phyloP scores from a whole-genome alignment of 1,140 invertebrate species.

The Drosophila busckii region DNA sequence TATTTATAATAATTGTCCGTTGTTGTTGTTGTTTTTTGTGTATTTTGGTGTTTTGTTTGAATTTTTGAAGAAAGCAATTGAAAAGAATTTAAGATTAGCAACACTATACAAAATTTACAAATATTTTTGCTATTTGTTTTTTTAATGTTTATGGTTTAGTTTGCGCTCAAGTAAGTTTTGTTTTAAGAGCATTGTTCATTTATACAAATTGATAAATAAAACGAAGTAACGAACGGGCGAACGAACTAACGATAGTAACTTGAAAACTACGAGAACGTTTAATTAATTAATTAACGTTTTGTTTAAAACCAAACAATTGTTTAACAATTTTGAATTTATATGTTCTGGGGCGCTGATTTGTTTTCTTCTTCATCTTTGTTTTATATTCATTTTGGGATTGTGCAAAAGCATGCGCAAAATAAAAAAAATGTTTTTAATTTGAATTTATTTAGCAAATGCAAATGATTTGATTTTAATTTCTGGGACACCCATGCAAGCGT shows the following conservation, averaged over 20 bases:
- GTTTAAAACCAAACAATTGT: background rate
- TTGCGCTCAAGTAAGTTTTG: slow-evolving; percentile 12
- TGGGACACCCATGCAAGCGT: too few relatives aligned
- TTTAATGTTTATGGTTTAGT: slow-evolving; percentile 16
- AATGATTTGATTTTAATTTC: slow-evolving; percentile 4
- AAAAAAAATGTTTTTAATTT: background rate
- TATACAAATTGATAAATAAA: slow-evolving; percentile 48
- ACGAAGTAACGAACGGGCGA: slow-evolving; percentile 38
- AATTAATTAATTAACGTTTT: too few relatives aligned
- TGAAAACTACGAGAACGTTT: slow-evolving; percentile 57
- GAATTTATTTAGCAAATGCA: too few relatives aligned
- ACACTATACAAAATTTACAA: slow-evolving; percentile 39
- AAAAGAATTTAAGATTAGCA: slow-evolving; percentile 50
- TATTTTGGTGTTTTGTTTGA: slow-evolving; percentile 37
- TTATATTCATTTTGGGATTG: slow-evolving; percentile 1
- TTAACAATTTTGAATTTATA: background rate
- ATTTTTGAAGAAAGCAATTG: slow-evolving; percentile 48
- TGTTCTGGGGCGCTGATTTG: too few relatives aligned
- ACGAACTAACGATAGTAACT: slow-evolving; percentile 49
- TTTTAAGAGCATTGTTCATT: slow-evolving; percentile 15
- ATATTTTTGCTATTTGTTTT: slow-evolving; percentile 22
- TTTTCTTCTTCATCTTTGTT: background rate
- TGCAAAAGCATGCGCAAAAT: slow-evolving; percentile 24
- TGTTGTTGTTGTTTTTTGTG: slow-evolving; percentile 34
- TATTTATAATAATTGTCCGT: slow-evolving; percentile 21